Base-by-base conservation (phyloP, 2,797 vertebrate species). In the Acanthurus lineatus region DNA sequence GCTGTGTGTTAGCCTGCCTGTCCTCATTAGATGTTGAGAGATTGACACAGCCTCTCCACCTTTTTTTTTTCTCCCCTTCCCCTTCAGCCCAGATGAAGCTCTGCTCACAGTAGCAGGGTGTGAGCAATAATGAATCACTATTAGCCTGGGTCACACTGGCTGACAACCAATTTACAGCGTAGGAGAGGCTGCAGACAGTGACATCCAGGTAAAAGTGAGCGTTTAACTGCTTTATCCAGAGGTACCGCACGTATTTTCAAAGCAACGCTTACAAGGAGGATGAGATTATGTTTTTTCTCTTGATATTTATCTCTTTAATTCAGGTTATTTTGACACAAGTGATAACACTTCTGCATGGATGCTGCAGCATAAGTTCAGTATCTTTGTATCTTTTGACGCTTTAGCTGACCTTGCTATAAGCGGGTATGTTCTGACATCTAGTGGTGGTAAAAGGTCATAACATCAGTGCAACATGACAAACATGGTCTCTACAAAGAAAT, bases 61-160 rank as follows among this genome's bases (percentile, higher is more conserved):
- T 9, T 48, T 6, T 15, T 48, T 32, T 32, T 32, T 32, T 4
- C 28, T 32, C 28, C 12, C 11, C 51, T 9, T n/a, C 38, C 57
- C 73, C 44, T 73, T 62, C 77, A 66, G 72, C 61, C 71, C 74
- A 51, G 67, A 77, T 77, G 72, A 85, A 88, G 71, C 81, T 71
- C 81, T 49, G 59, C 1, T 65, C 85, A 77, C 78, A 68, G 71
- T 68, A n/a, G 79, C 78, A 74, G 75, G 79, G 77, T 68, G 82
- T 68, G 82, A 77, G 86, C 87, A 85, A 88, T 94, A 92, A 93
- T 93, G 91, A 93, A 92, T 90, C 91, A 88, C 90, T 77, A 91
- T 93, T 92, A 92, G 86, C 81, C 69, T 1, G 44, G 86, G 88
- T 90, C 92, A 91, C 81, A 79, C 58, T 3, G 68, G 67, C 90